Evolutionary conservation across 2,113 vertebrate genomes (phyloP).

Genomic region (Ursus arctos): DNA sequence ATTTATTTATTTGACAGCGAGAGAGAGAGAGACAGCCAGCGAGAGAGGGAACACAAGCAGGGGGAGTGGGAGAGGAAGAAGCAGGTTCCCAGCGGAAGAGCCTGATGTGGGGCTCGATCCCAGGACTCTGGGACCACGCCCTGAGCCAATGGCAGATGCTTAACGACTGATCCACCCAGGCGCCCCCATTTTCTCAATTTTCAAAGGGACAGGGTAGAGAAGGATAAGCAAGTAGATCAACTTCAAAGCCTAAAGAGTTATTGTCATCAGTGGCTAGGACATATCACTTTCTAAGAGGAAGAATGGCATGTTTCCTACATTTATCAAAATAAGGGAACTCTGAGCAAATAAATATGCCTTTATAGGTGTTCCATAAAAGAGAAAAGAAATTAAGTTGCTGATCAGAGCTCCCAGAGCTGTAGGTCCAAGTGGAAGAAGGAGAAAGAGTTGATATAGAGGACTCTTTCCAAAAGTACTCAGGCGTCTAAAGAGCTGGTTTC

Average conservation of each 20-base stretch:
- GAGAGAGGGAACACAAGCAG: no score
- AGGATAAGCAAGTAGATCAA: background rate
- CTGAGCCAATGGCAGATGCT: no score
- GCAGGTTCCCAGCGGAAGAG: no score
- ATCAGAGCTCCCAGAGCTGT: background rate
- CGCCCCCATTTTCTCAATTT: background rate
- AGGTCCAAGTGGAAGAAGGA: background rate
- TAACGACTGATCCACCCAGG: no score
- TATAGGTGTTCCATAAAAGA: background rate
- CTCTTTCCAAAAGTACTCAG: background rate
- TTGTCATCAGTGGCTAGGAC: background rate
- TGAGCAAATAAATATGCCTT: background rate
- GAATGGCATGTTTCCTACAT: background rate
- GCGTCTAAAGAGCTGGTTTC: background rate
- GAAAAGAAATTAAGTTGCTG: background rate
- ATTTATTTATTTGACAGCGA: no score
- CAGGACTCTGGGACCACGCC: no score
- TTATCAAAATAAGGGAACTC: conserved; percentile 25
- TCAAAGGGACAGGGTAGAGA: background rate
- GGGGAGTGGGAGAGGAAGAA: no score
- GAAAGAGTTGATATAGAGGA: background rate
- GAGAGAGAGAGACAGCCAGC: no score
- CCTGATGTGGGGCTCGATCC: no score
- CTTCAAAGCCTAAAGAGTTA: background rate
- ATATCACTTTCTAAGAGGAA: conserved; percentile 12